Percentiles rank a stretch among this genome's conserved stretches.
Evolutionary conservation across 2,888 invertebrate genomes (phyloP).

Genomic region (Tipula lateralis): DNA sequence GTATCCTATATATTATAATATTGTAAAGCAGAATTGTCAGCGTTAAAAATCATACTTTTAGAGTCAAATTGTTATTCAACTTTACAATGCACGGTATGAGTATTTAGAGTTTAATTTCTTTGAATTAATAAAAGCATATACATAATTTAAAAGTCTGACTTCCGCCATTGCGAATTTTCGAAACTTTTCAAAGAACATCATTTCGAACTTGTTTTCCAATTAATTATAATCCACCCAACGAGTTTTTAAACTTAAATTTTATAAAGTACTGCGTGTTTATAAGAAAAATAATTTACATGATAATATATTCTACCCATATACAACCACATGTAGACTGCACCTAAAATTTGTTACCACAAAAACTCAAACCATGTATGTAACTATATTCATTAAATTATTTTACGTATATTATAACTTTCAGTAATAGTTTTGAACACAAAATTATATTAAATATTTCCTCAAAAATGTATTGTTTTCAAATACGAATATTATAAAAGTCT

Average conservation of each 20-base stretch:
- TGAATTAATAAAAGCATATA: no score
- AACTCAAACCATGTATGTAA: background rate
- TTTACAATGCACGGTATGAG: no score
- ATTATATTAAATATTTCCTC: slow-evolving; percentile 6
- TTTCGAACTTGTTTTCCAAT: no score
- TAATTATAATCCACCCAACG: no score
- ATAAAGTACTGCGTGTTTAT: background rate
- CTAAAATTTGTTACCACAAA: background rate
- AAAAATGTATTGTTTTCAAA: slow-evolving; percentile 1
- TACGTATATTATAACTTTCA: background rate
- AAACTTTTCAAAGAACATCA: no score
- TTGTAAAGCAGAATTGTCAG: no score
- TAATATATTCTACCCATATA: background rate
- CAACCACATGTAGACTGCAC: background rate
- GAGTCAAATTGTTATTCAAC: no score
- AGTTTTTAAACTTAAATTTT: background rate
- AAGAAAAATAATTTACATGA: background rate
- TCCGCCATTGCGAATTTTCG: no score
- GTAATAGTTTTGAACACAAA: background rate
- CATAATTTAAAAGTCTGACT: no score
- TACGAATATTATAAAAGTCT: background rate
- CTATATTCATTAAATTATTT: background rate
- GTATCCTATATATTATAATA: no score
- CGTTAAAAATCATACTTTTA: no score
- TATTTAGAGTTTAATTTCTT: no score